Evolutionary conservation across 2,888 invertebrate species (phyloP).

Genomic region (Apoda limacodes): DNA sequence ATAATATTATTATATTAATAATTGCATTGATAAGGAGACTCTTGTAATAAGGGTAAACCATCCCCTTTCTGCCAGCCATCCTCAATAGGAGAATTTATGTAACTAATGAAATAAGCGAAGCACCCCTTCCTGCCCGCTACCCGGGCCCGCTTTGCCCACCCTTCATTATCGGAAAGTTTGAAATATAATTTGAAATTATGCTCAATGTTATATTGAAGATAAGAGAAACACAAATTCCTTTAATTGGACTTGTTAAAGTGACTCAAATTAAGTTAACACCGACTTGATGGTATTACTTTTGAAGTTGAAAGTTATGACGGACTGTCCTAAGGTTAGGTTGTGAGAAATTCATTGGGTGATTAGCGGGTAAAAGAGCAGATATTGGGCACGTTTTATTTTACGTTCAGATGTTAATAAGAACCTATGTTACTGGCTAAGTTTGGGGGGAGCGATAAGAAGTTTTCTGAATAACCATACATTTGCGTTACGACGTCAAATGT

Average conservation of each 20-base stretch:
- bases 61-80: slow-evolving; percentile 69
- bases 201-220: slow-evolving; percentile 71
- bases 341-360: slow-evolving; percentile 46
- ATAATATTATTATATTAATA: slow-evolving; percentile 71
- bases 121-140: slow-evolving; percentile 38
- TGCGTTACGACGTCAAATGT: no score
- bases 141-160: slow-evolving; percentile 40
- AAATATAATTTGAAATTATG: slow-evolving; percentile 72
- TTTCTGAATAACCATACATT: no score
- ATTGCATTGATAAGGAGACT: slow-evolving; percentile 71
- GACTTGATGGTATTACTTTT: slow-evolving; percentile 70
- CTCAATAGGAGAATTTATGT: slow-evolving; percentile 71
- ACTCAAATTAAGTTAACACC: slow-evolving; percentile 71
- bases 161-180: slow-evolving; percentile 71
- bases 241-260: slow-evolving; percentile 71
- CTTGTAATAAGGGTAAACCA: slow-evolving; percentile 70
- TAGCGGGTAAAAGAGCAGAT: slow-evolving; percentile 51
- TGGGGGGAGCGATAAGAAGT: no score
- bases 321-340: slow-evolving; percentile 48
- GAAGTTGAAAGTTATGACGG: slow-evolving; percentile 65
- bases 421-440: slow-evolving; percentile 39
- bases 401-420: slow-evolving; percentile 40
- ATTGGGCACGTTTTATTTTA: slow-evolving; percentile 47
- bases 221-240: slow-evolving; percentile 72
- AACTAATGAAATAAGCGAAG: slow-evolving; percentile 71